phyloP scores from a whole-genome alignment of 2,113 vertebrate species.

The Sardina pilchardus region DNA sequence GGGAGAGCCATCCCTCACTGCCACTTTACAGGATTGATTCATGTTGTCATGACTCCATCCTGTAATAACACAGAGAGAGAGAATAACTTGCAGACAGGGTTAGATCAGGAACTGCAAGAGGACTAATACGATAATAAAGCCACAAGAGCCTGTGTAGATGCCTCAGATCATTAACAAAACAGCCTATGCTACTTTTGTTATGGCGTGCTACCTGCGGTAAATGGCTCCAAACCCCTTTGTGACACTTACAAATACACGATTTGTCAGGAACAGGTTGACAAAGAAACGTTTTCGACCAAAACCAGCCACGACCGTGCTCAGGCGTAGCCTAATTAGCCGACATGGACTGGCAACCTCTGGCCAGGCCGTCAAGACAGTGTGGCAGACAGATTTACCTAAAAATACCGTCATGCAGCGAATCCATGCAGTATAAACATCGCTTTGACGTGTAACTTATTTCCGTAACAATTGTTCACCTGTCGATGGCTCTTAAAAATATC shows the following conservation, averaged over 20 bases:
- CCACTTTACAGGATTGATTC: slow-evolving; percentile 91
- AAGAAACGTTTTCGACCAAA: neutral
- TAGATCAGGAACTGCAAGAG: neutral
- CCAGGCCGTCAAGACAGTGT: slow-evolving; percentile 36
- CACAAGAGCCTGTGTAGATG: neutral
- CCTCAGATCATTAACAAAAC: neutral
- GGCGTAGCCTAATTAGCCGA: slow-evolving; percentile 19
- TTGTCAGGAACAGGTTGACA: neutral
- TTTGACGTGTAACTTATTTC: neutral
- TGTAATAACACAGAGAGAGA: slow-evolving; percentile 48
- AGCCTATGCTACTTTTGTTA: neutral
- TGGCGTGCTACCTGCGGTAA: neutral
- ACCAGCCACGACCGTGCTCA: neutral
- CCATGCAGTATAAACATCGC: slow-evolving; percentile 1
- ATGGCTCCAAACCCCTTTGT: neutral
- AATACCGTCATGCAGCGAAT: neutral
- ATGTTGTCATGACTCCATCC: slow-evolving; percentile 80
- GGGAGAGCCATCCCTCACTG: slow-evolving; percentile 79
- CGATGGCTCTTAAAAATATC: neutral
- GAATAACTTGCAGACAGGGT: slow-evolving; percentile 37
- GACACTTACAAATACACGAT: slow-evolving; percentile 47
- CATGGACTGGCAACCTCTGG: slow-evolving; percentile 20
- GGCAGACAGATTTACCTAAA: slow-evolving; percentile 16
- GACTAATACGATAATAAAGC: neutral
- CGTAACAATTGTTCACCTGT: neutral